phyloP scores from a whole-genome alignment of 2,113 vertebrate genomes.

The Nibea albiflora region DNA sequence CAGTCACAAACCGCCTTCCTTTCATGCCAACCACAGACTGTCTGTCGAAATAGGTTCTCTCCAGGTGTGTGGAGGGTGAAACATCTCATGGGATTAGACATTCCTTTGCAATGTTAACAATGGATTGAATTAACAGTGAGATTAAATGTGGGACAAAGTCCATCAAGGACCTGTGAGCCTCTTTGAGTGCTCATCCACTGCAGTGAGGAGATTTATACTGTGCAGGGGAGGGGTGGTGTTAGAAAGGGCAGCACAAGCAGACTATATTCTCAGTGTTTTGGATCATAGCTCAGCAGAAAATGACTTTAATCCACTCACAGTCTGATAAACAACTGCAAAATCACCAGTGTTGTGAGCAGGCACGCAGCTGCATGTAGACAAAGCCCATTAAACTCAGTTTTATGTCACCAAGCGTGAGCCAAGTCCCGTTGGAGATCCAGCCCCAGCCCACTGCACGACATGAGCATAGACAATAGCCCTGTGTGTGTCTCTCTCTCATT shows the following conservation, averaged over 20 bases:
- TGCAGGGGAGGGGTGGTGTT: not conserved
- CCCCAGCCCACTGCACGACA: conserved; percentile 52
- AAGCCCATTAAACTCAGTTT: conserved; percentile 48
- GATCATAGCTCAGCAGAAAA: not conserved
- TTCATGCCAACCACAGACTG: not conserved
- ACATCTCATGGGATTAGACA: not conserved
- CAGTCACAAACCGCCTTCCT: conserved; percentile 9
- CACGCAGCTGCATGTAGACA: conserved; percentile 48
- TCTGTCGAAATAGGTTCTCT: not conserved
- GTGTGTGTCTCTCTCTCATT: conserved; percentile 10
- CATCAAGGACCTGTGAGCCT: not conserved
- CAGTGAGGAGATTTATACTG: not conserved
- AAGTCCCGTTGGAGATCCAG: conserved; percentile 36
- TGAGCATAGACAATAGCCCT: conserved; percentile 67
- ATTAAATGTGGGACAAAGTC: not conserved
- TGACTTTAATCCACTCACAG: not conserved
- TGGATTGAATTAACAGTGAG: not conserved
- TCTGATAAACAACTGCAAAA: not conserved
- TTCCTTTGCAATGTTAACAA: not conserved
- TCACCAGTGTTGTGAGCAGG: not conserved
- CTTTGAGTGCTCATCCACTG: not conserved
- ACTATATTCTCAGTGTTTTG: not conserved
- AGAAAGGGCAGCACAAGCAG: not conserved
- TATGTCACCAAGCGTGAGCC: conserved; percentile 36
- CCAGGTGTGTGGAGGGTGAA: not conserved